A percentile compares a stretch with the other conserved stretches of the same genome.
These are phyloP conservation scores for Camponotus floridanus DNA, from an alignment of 1,140 invertebrate genomes.

Conservation along the genomic window DNA sequence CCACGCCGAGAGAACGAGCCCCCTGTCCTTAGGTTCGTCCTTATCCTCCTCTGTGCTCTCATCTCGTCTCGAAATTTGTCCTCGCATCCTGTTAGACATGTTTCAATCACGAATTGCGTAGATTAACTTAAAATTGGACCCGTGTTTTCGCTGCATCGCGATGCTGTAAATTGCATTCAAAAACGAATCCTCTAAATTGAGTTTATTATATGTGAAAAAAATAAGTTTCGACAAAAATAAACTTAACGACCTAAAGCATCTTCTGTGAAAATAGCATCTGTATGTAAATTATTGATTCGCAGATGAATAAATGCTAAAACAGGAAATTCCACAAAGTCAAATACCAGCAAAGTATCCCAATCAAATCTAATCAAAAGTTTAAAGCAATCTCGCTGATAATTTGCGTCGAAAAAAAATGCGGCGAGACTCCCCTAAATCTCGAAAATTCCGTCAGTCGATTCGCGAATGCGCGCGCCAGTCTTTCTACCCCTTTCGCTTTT, in stretches of 20 bases:
- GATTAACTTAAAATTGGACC: background rate
- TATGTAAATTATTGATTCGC: background rate
- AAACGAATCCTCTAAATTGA: background rate
- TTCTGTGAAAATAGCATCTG: background rate
- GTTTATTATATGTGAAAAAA: no score
- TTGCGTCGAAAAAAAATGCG: background rate
- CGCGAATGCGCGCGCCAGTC: slow-evolving; percentile 24
- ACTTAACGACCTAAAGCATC: background rate
- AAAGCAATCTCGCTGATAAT: background rate
- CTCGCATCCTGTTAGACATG: slow-evolving; percentile 16
- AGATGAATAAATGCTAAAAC: background rate
- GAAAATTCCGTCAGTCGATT: slow-evolving; percentile 44
- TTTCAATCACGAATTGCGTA: slow-evolving; percentile 60
- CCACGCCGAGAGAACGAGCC: slow-evolving; percentile 60
- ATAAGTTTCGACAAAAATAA: background rate
- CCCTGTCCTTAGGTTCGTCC: background rate
- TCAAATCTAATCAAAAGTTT: slow-evolving; percentile 8
- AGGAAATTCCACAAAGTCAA: background rate
- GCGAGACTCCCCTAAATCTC: background rate
- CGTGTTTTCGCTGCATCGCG: background rate
- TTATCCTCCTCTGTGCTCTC: slow-evolving; percentile 1
- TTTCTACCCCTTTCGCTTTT: slow-evolving; percentile 43
- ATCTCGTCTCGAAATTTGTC: slow-evolving; percentile 21
- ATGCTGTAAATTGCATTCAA: background rate
- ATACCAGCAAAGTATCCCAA: background rate